A percentile compares a stretch with the other conserved stretches of the same genome.
phyloP scores from a whole-genome alignment of 2,888 invertebrate species.

The Macropis europaea region DNA sequence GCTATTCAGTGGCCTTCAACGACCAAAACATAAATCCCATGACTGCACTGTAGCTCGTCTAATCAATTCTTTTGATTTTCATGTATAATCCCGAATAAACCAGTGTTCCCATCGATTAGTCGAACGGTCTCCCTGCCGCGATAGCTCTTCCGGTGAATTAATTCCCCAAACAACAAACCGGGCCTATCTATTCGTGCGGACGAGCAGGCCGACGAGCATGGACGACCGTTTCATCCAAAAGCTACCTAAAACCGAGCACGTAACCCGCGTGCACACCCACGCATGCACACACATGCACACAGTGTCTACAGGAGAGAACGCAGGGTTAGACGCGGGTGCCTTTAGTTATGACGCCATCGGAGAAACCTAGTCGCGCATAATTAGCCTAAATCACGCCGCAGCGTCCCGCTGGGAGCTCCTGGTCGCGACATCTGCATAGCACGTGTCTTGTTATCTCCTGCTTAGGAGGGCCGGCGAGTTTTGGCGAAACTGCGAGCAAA shows the following conservation, averaged over 20 bases:
- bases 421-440: constrained; percentile 68
- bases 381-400: constrained; percentile 71
- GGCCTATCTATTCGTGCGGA: neutral
- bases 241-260: constrained; percentile 3
- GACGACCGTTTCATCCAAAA: neutral
- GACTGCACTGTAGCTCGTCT: too few species aligned
- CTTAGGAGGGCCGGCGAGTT: constrained; percentile 32
- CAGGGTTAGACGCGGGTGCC: constrained; percentile 17
- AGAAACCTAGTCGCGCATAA: constrained; percentile 65
- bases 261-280: constrained; percentile 1
- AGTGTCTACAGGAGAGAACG: constrained; percentile 1
- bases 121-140: neutral
- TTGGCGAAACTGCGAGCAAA: constrained; percentile 16
- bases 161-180: neutral
- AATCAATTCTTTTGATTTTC: too few species aligned
- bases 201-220: neutral
- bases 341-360: constrained; percentile 54
- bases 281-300: constrained; percentile 13
- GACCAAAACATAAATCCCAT: too few species aligned
- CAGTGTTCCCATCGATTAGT: neutral
- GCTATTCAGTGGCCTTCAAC: too few species aligned
- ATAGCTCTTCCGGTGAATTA: neutral
- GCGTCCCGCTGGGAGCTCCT: constrained; percentile 57
- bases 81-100: too few species aligned
- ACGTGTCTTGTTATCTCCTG: constrained; percentile 67